These are phyloP conservation scores for Dunckerocampus dactyliophorus DNA, from an alignment of 2,113 vertebrate species.

Conservation along the genomic window DNA sequence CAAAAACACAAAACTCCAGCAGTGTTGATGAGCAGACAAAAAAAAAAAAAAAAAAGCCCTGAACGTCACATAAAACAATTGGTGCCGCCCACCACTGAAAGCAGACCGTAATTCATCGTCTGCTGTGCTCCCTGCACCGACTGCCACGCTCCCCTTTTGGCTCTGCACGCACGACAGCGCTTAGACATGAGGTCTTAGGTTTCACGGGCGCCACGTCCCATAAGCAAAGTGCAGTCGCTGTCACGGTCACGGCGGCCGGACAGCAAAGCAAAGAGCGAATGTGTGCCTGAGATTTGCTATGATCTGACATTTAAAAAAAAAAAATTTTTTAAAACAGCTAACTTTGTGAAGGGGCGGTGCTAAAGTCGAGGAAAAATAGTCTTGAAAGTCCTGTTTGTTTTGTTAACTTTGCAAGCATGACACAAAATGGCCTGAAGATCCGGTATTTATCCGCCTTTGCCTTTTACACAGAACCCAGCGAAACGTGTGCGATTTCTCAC, in stretches of 20 bases:
- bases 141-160: too few species aligned
- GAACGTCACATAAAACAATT: slow-evolving; percentile 20
- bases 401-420: too few species aligned
- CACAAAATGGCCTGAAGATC: too few species aligned
- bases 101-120: slow-evolving; percentile 35
- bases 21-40: slow-evolving; percentile 12
- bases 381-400: too few species aligned
- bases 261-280: slow-evolving; percentile 1
- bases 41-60: slow-evolving; percentile 35
- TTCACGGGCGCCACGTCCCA: slow-evolving; percentile 52
- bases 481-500: too few species aligned
- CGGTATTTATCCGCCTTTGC: too few species aligned
- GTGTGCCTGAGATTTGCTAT: too few species aligned
- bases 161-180: slow-evolving; percentile 46
- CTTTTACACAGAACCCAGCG: too few species aligned
- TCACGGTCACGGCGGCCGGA: slow-evolving; percentile 10
- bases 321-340: too few species aligned
- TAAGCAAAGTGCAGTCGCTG: slow-evolving; percentile 15
- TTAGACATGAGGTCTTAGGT: slow-evolving; percentile 58
- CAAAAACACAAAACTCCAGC: slow-evolving; percentile 8
- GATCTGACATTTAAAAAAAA: too few species aligned
- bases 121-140: slow-evolving; percentile 45
- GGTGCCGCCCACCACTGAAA: slow-evolving; percentile 1
- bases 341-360: too few species aligned
- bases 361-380: too few species aligned